phyloP scores from a whole-genome alignment of 2,113 vertebrate genomes.

The Regulus satrapa region DNA sequence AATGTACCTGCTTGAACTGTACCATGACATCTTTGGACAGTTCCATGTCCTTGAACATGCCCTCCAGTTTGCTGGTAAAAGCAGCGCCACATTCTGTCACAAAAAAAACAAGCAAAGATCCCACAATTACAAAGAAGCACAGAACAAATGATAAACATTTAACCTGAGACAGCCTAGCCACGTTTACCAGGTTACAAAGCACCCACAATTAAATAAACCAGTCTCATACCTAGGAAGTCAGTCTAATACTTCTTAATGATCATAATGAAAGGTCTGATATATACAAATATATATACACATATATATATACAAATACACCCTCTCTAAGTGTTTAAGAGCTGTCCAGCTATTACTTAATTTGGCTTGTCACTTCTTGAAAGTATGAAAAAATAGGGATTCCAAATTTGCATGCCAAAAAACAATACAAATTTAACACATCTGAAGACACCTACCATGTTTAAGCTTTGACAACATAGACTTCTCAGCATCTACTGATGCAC shows the following conservation, averaged over 20 bases:
- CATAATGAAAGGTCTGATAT: not conserved
- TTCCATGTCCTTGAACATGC: conserved; percentile 87
- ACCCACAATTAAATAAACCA: not conserved
- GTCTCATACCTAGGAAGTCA: not conserved
- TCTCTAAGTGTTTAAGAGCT: not conserved
- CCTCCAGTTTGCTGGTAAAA: conserved; percentile 84
- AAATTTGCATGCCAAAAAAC: not conserved
- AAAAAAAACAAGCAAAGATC: not conserved
- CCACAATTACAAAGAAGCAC: not conserved
- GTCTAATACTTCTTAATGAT: not conserved
- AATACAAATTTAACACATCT: not conserved
- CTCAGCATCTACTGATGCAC: conserved; percentile 82
- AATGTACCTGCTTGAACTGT: conserved; percentile 81
- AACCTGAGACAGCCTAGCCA: not conserved
- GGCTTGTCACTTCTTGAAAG: not conserved
- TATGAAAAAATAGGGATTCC: not conserved
- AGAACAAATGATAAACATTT: not conserved
- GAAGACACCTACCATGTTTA: conserved; percentile 73
- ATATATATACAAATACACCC: accelerated
- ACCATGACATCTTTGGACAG: conserved; percentile 84
- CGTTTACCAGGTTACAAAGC: not conserved
- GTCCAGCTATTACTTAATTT: not conserved
- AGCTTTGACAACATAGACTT: conserved; percentile 85
- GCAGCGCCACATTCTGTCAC: conserved; percentile 79
- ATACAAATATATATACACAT: not conserved